Base-by-base conservation (phyloP, 2,113 vertebrate genomes). In the Otocyon megalotis region DNA sequence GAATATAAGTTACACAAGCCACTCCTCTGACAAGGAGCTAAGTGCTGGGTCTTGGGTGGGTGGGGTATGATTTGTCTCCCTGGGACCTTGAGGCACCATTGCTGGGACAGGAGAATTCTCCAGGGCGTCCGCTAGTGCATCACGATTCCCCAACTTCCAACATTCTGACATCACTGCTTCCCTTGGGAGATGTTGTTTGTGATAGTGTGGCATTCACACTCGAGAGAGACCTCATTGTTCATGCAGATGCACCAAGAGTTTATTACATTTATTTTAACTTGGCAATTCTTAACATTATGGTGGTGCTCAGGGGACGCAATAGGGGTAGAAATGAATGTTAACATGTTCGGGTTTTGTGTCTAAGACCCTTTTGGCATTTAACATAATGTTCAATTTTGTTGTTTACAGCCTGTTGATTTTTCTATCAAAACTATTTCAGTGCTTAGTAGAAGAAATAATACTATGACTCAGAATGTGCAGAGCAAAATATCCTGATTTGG, bases 391-490 rank as follows among this genome's bases (percentile, higher is more conserved):
- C 0, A 91, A 96, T 32, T 65, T 35, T 91, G 54, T 60, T 43
- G 37, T 95, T 94, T 95, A 86, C 87, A 98, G 83, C 93, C 97
- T 96, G 30, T 92, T 97, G 79, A 90, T 95, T 86, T 96, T 90
- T 92, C 94, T 94, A 92, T 97, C 93, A 98, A 71, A 98, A 85
- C 20, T 96, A 82, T 97, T 94, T 98, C 54, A 96, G 72, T 98
- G 94, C 96, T 98, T 98, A 97, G 83, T 84, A 94, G 94, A 96
- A 88, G 97, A 98, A 98, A 98, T 98, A 95, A 85, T 76, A 63
- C 5, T 16, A 12, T 53, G 26, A 35, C 17, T 85, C 83, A 95
- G 90, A 96, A 97, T 97, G 97, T 97, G 95, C 96, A 97, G 63
- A 98, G 88, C 96, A 97, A 85, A 88, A 81, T 96, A 71, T 69